Conservation (phyloP, 2,888 invertebrate genomes). For the Crocallis elinguaria region DNA sequence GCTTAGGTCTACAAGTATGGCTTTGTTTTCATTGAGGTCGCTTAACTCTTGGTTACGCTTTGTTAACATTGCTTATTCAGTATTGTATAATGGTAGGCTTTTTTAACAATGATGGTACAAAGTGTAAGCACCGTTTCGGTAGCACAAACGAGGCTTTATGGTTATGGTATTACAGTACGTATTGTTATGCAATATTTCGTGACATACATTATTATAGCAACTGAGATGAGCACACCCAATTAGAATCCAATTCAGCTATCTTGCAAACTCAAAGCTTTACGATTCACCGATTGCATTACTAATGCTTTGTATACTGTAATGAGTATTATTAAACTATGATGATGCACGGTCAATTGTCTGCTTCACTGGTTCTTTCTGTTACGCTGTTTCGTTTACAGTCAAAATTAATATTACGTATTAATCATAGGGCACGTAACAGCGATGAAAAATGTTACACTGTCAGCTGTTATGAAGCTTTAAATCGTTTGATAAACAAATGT, state of each 20-base stretch:
- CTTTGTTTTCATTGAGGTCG: constrained; percentile 71
- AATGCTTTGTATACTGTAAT: constrained; percentile 34
- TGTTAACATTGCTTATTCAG: constrained; percentile 47
- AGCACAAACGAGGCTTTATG: constrained; percentile 31
- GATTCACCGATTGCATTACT: constrained; percentile 38
- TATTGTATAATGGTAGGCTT: constrained; percentile 31
- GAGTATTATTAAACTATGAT: constrained; percentile 30
- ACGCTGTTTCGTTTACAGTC: constrained; percentile 16
- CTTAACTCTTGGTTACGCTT: constrained; percentile 58
- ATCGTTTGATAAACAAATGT: constrained; percentile 5
- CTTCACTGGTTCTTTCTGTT: constrained; percentile 26
- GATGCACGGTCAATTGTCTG: constrained; percentile 19
- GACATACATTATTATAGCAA: constrained; percentile 35
- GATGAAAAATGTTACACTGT: constrained; percentile 1
- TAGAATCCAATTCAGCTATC: constrained; percentile 41
- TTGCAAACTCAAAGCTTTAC: constrained; percentile 39
- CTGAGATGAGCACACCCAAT: constrained; percentile 38
- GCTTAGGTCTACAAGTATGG: constrained; percentile 57
- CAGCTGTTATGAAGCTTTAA: neutral
- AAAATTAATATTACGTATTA: constrained; percentile 4
- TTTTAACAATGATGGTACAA: constrained; percentile 9
- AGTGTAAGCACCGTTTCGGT: constrained; percentile 12
- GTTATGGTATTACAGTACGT: constrained; percentile 21
- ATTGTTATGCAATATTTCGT: constrained; percentile 40
- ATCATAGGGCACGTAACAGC: constrained; percentile 8